A percentile compares a stretch with the other conserved stretches of the same genome.
These are phyloP conservation scores for Paradoxurus hermaphroditus DNA, from an alignment of 2,113 vertebrate species.

Conservation along the genomic window DNA sequence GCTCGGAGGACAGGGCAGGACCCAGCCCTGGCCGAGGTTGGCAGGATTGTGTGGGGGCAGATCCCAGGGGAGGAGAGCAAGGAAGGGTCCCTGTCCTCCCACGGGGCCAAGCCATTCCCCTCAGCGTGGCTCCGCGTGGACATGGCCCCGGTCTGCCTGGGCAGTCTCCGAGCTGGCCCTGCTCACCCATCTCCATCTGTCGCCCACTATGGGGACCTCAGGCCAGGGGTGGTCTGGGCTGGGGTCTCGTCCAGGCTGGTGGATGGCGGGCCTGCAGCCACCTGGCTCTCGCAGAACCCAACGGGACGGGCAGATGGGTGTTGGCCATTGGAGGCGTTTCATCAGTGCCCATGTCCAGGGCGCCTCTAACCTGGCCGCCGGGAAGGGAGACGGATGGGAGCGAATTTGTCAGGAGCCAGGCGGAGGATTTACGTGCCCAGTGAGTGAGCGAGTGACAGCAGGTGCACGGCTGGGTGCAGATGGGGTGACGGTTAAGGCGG, in stretches of 20 bases:
- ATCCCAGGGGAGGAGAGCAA: fast-evolving
- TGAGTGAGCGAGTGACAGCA: fast-evolving
- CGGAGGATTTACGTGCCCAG: background rate
- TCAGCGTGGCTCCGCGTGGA: background rate
- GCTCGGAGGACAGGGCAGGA: fast-evolving
- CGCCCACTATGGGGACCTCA: background rate
- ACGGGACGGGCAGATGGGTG: conserved; percentile 82
- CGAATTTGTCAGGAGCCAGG: conserved; percentile 53
- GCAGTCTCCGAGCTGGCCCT: background rate
- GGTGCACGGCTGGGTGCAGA: fast-evolving
- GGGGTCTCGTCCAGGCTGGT: background rate
- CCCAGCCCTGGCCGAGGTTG: fast-evolving
- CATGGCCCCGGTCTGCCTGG: background rate
- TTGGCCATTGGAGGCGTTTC: conserved; percentile 87
- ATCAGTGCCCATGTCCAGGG: conserved; percentile 83
- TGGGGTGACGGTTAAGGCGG: fast-evolving
- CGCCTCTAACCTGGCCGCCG: conserved; percentile 78
- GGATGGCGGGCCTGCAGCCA: background rate
- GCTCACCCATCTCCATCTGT: background rate
- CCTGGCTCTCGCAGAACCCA: conserved; percentile 11
- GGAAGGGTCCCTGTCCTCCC: fast-evolving
- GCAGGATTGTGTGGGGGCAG: background rate
- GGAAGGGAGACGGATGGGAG: conserved; percentile 72
- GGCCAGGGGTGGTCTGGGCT: background rate
- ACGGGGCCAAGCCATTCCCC: background rate